Evolutionary conservation across 2,888 invertebrate genomes (phyloP).

Genomic region (Agrotis ipsilon): DNA sequence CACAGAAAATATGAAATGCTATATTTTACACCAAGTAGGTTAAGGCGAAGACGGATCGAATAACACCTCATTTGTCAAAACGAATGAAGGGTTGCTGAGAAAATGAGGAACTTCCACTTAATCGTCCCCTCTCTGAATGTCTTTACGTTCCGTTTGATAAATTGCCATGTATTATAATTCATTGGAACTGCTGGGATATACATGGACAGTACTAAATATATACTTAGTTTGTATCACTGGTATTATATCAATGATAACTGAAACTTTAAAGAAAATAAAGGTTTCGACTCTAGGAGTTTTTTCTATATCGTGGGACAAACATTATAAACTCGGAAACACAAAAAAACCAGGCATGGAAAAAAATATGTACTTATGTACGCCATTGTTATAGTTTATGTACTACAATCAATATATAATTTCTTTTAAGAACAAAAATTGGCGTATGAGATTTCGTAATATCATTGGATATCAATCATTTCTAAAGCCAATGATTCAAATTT

Average conservation of each 20-base stretch:
- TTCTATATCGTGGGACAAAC: too few species aligned
- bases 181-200: background rate
- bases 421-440: too few species aligned
- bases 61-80: slow-evolving; percentile 64
- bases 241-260: background rate
- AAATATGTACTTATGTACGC: too few species aligned
- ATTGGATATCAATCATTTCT: background rate
- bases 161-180: slow-evolving; percentile 48
- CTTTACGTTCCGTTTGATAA: slow-evolving; percentile 58
- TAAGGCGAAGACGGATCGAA: slow-evolving; percentile 46
- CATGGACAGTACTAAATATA: background rate
- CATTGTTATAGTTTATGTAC: too few species aligned
- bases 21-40: slow-evolving; percentile 32
- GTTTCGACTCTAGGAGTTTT: too few species aligned
- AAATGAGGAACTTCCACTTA: slow-evolving; percentile 59
- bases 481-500: slow-evolving; percentile 10
- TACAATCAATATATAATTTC: too few species aligned
- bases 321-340: too few species aligned
- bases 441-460: too few species aligned
- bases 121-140: slow-evolving; percentile 51
- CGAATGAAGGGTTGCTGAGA: slow-evolving; percentile 62
- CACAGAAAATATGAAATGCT: slow-evolving; percentile 22
- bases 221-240: background rate
- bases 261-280: too few species aligned
- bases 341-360: too few species aligned